Evolutionary conservation across 2,888 invertebrate species (phyloP).

Genomic region (Oscheius sp.): DNA sequence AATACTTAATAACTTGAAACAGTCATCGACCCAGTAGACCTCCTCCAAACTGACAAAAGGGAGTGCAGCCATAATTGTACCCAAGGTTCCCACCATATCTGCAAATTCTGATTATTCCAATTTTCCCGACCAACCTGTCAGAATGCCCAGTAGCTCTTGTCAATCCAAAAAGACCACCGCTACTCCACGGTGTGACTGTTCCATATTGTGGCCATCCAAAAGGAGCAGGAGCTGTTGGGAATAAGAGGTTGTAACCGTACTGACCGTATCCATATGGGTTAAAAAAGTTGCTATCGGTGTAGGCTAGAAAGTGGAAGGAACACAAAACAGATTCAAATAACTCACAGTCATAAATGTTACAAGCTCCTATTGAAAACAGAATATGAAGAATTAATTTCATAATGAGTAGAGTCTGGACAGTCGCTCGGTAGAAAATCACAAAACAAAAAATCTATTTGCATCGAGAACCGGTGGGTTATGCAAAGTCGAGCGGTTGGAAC

Average conservation of each 20-base stretch:
- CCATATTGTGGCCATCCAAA: slow-evolving; percentile 33
- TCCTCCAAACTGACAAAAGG: slow-evolving; percentile 9
- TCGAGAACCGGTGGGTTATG: slow-evolving; percentile 22
- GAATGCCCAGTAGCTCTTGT: slow-evolving; percentile 29
- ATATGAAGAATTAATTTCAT: background rate
- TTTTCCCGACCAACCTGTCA: slow-evolving; percentile 23
- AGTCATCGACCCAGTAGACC: background rate
- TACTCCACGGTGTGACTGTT: slow-evolving; percentile 29
- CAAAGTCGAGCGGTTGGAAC: background rate
- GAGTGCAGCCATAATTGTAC: slow-evolving; percentile 26
- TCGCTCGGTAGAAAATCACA: background rate
- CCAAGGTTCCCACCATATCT: slow-evolving; percentile 14
- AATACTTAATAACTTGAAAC: no score
- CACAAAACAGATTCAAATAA: background rate
- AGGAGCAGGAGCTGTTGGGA: background rate
- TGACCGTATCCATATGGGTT: background rate
- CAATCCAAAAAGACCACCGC: slow-evolving; percentile 26
- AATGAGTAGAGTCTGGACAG: background rate
- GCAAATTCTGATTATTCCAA: background rate
- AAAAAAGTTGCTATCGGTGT: background rate
- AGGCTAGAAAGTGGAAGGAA: slow-evolving; percentile 6
- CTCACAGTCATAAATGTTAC: slow-evolving; percentile 14
- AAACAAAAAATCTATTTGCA: slow-evolving; percentile 22
- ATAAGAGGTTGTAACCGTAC: slow-evolving; percentile 19
- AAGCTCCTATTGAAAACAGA: background rate